phyloP scores from a whole-genome alignment of 2,113 vertebrate genomes.

The Lota lota region DNA sequence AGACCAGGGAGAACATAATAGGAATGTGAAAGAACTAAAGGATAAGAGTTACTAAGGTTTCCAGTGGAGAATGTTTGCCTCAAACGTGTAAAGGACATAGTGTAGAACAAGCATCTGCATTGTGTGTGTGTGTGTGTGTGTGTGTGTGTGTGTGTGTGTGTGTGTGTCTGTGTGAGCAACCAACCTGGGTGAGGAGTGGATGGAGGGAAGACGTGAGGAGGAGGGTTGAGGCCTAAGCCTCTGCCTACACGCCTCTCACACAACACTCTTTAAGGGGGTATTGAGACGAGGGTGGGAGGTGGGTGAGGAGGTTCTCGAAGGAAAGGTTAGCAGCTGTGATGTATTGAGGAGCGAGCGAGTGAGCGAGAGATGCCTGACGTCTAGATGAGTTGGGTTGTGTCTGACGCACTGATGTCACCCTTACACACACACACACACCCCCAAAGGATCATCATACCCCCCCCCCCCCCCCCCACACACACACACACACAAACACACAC shows the following conservation, averaged over 20 bases:
- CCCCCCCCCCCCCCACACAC: too few relatives aligned
- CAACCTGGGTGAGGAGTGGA: conserved; percentile 24
- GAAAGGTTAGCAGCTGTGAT: background rate
- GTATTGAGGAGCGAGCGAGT: background rate
- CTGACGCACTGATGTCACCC: too few relatives aligned
- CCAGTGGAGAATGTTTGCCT: background rate
- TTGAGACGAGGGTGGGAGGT: conserved; percentile 1
- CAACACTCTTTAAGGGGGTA: background rate
- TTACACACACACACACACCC: too few relatives aligned
- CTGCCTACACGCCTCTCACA: background rate
- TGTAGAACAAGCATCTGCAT: background rate
- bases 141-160: conserved; percentile 5
- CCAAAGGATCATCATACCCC: too few relatives aligned
- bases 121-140: conserved; percentile 4
- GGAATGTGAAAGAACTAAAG: background rate
- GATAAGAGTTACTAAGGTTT: too few relatives aligned
- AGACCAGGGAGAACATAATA: background rate
- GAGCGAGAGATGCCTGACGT: background rate
- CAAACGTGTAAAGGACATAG: too few relatives aligned
- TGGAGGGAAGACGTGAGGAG: conserved; percentile 1
- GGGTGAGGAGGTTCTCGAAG: background rate
- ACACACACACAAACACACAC: too few relatives aligned
- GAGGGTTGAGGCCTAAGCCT: background rate
- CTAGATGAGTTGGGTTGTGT: too few relatives aligned
- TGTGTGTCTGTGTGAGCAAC: conserved; percentile 20